Evolutionary conservation across 1,140 invertebrate genomes (phyloP), one percentile per base, ranked within the genome.

Genomic region (Linepithema humile): DNA sequence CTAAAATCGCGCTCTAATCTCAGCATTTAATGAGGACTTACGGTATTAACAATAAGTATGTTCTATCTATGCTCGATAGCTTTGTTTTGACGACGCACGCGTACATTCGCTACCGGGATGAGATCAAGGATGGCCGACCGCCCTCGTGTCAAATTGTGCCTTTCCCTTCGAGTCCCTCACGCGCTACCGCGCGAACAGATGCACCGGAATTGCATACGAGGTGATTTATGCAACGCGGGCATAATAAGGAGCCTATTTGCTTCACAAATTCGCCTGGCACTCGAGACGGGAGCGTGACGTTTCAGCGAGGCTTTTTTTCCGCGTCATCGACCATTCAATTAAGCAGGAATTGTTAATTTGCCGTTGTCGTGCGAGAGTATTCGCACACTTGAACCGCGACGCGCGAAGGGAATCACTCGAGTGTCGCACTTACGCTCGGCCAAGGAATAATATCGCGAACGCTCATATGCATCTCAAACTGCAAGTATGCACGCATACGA

Each of bases 281-380:
- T 78, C 85, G 82, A 89, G 62, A 82, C 59, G 48, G 64, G 50
- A 80, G 84, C 70, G 70, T 82, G 89, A 73, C 57, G 82, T 83
- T 23, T 89, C 77, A 72, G 64, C 57, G 70, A 85, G 80, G 48
- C 72, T 88, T 78, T 90, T 88, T 91, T 88, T 89, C 59, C 75
- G 86, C 85, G 87, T 85, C 89, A 84, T 85, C 89, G 90, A 88
- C 82, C 90, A 91, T 91, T 91, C 90, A 91, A 91, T 91, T 91
- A 90, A 88, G 65, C 85, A 89, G 86, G 91, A 93, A 93, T 93
- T 92, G 91, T 88, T 93, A 92, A 93, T 93, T 92, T 91, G 67
- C 74, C 48, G 57, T 85, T 78, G 82, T 86, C 77, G 43, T 65
- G 55, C 53, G 74, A 35, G 65, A 84, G 57, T 82, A 59, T 86